These are phyloP conservation scores for Glaucomys volans DNA, from an alignment of 2,113 vertebrate genomes.

Conservation along the genomic window DNA sequence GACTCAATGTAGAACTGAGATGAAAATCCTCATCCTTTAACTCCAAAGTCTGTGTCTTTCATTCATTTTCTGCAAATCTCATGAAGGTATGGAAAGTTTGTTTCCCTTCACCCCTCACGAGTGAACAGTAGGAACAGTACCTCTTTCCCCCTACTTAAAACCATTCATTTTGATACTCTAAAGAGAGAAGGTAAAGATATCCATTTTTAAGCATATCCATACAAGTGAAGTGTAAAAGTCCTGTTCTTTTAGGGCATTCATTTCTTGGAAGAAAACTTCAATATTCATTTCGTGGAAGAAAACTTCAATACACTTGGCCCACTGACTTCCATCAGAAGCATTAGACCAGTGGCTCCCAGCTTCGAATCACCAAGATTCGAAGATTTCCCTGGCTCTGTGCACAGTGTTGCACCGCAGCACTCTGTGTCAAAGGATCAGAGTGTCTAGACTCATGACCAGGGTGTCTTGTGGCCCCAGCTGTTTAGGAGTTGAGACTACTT, in stretches of 20 bases:
- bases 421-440: background rate
- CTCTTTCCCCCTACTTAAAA: background rate
- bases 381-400: background rate
- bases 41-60: background rate
- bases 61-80: background rate
- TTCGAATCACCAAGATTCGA: background rate
- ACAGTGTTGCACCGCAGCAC: background rate
- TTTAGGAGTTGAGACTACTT: background rate
- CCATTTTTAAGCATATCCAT: slow-evolving; percentile 2
- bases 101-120: background rate
- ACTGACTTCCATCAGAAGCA: background rate
- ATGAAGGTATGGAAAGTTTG: background rate
- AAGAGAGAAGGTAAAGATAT: background rate
- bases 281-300: background rate
- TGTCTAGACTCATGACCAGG: background rate
- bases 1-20: background rate
- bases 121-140: background rate
- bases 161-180: slow-evolving; percentile 31
- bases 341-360: background rate
- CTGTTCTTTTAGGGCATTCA: background rate
- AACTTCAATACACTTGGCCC: background rate
- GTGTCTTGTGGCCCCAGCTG: background rate
- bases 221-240: slow-evolving; percentile 1
- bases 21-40: background rate
- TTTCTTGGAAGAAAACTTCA: background rate